Evolutionary conservation across 1,140 invertebrate genomes (phyloP), one percentile per base, ranked within the genome.

Genomic region (Limonius californicus): DNA sequence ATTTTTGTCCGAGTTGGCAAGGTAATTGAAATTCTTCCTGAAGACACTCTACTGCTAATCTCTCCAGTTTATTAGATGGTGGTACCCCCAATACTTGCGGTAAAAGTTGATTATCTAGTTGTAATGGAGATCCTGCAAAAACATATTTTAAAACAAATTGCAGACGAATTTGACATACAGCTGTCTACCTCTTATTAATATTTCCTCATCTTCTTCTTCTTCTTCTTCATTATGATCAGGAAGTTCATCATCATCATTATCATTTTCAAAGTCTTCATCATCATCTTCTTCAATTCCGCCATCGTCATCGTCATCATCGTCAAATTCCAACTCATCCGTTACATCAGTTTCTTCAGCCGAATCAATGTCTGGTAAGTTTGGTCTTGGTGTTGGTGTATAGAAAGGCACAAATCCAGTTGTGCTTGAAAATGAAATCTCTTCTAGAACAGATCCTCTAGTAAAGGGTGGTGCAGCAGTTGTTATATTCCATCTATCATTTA

Each of bases 1-100:
- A 97, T 69, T 94, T 92, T 78, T 97, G 93, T n/a, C 87, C 86
- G 0, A 81, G 78, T 62, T 88, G 83, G 77, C 95, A 98, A 47
- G 86, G 87, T 21, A 73, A 70, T 64, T 84, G 80, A 59, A 83
- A 84, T 68, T 88, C 82, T 2, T 83, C 79, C 65, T 83, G 83
- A 27, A 81, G 77, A 70, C 91, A 93, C 68, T 90, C 85, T n/a
- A 82, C 72, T 3, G 83, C 80, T 16, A 91, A 72, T 53, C 83
- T 76, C 67, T 84, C 81, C 62, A 83, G 74, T 70, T 81, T 78
- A 59, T 77, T 81, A 7, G 74, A 62, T n/a, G n/a, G n/a, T 20
- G 74, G 73, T 32, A 27, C 58, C 27, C 68, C 30, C 4, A 73
- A 64, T 27, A 76, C 63, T 50, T 72, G 57, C 7, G 77, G 72